phyloP scores from a whole-genome alignment of 2,797 vertebrate species.

The Silurus lanzhouensis region DNA sequence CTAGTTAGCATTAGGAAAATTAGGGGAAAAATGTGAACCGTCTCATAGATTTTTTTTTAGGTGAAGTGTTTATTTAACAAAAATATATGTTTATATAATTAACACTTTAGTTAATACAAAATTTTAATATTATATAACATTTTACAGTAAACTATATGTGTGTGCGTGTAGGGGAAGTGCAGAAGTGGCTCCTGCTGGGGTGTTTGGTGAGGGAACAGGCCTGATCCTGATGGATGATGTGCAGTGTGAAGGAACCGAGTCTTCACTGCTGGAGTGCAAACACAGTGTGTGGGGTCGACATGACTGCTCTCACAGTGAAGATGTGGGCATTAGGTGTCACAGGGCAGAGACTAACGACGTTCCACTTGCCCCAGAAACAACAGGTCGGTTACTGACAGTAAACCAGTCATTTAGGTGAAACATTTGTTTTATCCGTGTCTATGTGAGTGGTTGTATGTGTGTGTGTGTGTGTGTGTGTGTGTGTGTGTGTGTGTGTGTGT shows the following conservation, averaged over 20 bases:
- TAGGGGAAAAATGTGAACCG: too few species aligned
- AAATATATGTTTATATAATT: not conserved
- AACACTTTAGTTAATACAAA: not conserved
- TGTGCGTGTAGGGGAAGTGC: slow-evolving; percentile 70
- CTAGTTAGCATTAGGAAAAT: slow-evolving; percentile 7
- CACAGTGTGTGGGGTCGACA: slow-evolving; percentile 89
- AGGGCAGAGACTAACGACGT: slow-evolving; percentile 77
- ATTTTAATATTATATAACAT: not conserved
- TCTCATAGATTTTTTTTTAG: not conserved
- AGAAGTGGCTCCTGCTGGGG: slow-evolving; percentile 69
- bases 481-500: not conserved
- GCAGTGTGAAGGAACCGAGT: slow-evolving; percentile 84
- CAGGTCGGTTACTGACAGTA: slow-evolving; percentile 35
- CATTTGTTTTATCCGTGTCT: not conserved
- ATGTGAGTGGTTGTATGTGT: slow-evolving; percentile 1
- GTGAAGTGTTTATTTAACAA: not conserved
- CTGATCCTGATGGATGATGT: slow-evolving; percentile 89
- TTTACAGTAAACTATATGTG: slow-evolving; percentile 20
- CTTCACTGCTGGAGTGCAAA: slow-evolving; percentile 84
- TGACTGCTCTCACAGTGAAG: slow-evolving; percentile 92
- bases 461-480: slow-evolving; percentile 14
- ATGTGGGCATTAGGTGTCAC: slow-evolving; percentile 84
- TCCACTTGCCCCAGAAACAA: slow-evolving; percentile 49
- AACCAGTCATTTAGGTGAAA: not conserved
- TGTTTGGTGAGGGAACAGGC: slow-evolving; percentile 82